A percentile compares a stretch with the other conserved stretches of the same genome.
phyloP scores from a whole-genome alignment of 2,888 invertebrate species.

The Macroteleia sp. region DNA sequence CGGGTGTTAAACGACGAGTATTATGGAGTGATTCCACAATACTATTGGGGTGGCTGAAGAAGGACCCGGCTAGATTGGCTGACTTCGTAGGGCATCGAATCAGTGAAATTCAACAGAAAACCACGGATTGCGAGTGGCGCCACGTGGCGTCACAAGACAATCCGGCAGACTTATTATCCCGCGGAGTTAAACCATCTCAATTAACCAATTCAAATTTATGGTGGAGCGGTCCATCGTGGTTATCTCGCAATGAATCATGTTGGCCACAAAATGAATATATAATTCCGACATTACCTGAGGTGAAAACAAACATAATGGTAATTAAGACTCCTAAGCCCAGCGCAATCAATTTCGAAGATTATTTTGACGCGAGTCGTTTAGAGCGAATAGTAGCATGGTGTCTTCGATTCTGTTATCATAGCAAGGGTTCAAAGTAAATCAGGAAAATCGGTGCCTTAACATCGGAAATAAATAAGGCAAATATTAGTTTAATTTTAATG shows the following conservation, averaged over 20 bases:
- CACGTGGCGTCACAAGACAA: neutral
- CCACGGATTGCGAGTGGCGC: neutral
- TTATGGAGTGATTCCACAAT: slow-evolving; percentile 5
- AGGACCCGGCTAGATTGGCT: neutral
- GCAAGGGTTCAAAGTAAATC: neutral
- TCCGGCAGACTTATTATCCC: neutral
- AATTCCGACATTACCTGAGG: neutral
- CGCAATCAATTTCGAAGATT: neutral
- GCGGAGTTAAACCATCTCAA: slow-evolving; percentile 16
- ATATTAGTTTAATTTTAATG: neutral
- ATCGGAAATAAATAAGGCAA: neutral
- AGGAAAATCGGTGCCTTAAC: neutral
- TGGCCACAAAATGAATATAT: slow-evolving; percentile 4
- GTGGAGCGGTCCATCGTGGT: slow-evolving; percentile 17
- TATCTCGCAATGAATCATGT: neutral
- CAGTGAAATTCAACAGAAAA: neutral
- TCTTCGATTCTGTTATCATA: neutral
- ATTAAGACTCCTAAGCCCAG: neutral
- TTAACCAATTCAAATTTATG: neutral
- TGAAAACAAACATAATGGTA: neutral
- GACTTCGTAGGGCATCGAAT: neutral
- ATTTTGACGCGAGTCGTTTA: neutral
- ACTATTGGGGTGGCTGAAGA: neutral
- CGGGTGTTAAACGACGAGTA: no score
- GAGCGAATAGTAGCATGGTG: slow-evolving; percentile 6